Base-by-base conservation (phyloP, 2,113 vertebrate genomes). In the Neopipo cinnamomea region DNA sequence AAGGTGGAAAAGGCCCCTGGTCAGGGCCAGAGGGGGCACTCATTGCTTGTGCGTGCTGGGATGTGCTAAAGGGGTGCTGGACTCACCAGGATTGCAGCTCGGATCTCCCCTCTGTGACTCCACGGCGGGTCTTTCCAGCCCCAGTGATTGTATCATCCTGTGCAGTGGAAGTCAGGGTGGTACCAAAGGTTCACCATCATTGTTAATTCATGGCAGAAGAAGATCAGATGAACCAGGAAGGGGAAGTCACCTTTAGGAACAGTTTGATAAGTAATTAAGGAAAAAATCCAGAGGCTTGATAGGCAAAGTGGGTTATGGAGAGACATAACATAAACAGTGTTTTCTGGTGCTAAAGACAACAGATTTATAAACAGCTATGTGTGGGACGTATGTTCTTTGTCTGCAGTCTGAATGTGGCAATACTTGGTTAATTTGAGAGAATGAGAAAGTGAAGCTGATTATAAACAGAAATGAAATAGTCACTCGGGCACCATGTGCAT, bases 361-460 rank as follows among this genome's bases (percentile, higher is more conserved):
- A 1, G 1, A 41, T 84, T 52, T 86, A 24, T 49, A 24, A 56
- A 15, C 35, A 77, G 28, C 41, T 61, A 28, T 2, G 3, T 84
- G 55, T 78, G 61, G 61, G 89, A 75, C 0, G 1, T 49, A 3
- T 1, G 1, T 72, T 88, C 95, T 92, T 91, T 75, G 67, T 95
- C 65, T 93, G 61, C 20, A 91, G 58, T 47, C 62, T 18, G 42
- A 79, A 76, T 62, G 53, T 87, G 58, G 49, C 46, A 94, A 41
- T 75, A 35, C 53, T 87, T 94, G 33, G 70, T 75, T 93, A 87
- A 92, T 94, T 71, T 75, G 74, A 84, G 31, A 78, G 66, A 84
- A 85, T 84, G 86, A 82, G 92, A 97, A 96, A 95, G 88, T 89
- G 93, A 96, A 85, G 80, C 73, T 94, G 66, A 89, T 82, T 70